phyloP scores from a whole-genome alignment of 2,888 invertebrate genomes.

The Isotomurus palustris region DNA sequence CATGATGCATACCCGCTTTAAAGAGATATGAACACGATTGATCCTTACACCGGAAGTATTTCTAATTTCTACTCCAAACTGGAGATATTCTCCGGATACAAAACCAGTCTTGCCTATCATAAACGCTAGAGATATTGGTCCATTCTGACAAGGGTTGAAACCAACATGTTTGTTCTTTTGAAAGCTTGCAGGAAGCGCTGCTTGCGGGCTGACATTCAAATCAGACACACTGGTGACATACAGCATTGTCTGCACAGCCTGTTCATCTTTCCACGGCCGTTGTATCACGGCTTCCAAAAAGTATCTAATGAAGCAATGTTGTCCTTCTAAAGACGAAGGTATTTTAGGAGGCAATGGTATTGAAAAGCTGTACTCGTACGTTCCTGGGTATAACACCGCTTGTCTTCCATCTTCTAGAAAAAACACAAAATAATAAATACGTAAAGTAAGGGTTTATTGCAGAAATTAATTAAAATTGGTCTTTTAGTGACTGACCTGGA shows the following conservation, averaged over 20 bases:
- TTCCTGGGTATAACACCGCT: conserved; percentile 21
- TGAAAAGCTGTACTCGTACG: conserved; percentile 25
- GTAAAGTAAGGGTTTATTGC: not conserved
- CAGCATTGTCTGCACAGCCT: conserved; percentile 44
- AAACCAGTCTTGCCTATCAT: conserved; percentile 46
- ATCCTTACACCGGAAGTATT: conserved; percentile 41
- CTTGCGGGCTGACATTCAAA: conserved; percentile 47
- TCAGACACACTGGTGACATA: conserved; percentile 47
- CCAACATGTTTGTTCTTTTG: conserved; percentile 47
- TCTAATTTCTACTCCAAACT: conserved; percentile 47
- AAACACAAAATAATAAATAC: not conserved
- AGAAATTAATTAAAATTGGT: too few species aligned
- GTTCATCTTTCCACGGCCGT: conserved; percentile 43
- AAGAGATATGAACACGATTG: conserved; percentile 24
- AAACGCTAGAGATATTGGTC: conserved; percentile 48
- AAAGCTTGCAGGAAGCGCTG: conserved; percentile 45
- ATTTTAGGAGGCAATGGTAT: conserved; percentile 21
- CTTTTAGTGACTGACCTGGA: too few species aligned
- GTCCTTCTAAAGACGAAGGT: conserved; percentile 27
- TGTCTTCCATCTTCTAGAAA: conserved; percentile 25
- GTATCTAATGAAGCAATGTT: conserved; percentile 44
- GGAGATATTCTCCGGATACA: conserved; percentile 47
- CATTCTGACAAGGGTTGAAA: conserved; percentile 47
- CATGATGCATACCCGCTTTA: conserved; percentile 17
- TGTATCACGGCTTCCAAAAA: conserved; percentile 48